Evolutionary conservation across 2,888 invertebrate genomes (phyloP), one percentile per base, ranked within the genome.

Genomic region (Melinaea marsaeus): DNA sequence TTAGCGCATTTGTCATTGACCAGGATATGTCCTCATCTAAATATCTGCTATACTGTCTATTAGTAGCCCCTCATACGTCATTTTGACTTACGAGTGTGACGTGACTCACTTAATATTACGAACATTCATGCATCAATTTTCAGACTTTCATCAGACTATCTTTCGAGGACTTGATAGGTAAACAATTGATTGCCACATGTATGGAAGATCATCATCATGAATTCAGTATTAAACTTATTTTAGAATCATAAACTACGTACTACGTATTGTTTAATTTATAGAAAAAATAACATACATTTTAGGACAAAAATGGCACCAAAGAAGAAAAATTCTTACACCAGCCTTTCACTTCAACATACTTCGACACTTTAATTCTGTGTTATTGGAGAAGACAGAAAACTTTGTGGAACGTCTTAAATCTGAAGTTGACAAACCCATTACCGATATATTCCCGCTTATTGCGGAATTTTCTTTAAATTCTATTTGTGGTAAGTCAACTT

Each of bases 281-380:
- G 37, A 37, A 3, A 13, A 5, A 55, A 9, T 57, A n/a, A 7
- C 22, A 22, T 22, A 22, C 22, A 22, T 62, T 73, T 60, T 51
- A 92, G 92, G 91, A 35, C 57, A 70, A 22, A 93, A 93, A 79
- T 94, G 94, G 94, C 92, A 92, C 48, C 73, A 80, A 0, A 84
- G 94, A n/a, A 80, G 94, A 56, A 93, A 92, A 76, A 88, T 93
- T 64, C 74, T 94, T n/a, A 94, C 94, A 0, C 92, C 93, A 0
- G 92, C 93, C 0, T 94, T 94, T 73, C 94, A 94, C 74, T 94
- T 93, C 66, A 93, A 92, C 71, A 91, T 94, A 57, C 75, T 94
- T 5, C 85, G 90, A 55, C 77, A 80, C 37, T 86, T 83, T 58
- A 74, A 76, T 35, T 71, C 75, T 1, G 77, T 84, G 5, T 79